Evolutionary conservation across 2,113 vertebrate species (phyloP).

Genomic region (Casuarius casuarius): DNA sequence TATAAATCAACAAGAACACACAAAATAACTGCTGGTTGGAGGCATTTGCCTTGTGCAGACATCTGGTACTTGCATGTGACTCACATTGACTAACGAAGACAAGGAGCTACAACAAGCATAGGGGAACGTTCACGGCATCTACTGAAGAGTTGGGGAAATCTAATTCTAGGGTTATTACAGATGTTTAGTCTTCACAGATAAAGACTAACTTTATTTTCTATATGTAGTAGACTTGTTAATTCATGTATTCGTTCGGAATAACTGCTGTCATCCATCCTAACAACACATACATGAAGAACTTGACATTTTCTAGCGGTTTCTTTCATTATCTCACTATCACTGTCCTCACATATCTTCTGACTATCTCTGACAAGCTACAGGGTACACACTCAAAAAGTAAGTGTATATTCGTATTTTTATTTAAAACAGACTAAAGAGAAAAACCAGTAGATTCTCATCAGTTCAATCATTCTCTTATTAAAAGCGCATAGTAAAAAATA

Average conservation of each 20-base stretch:
- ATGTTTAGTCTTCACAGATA: neutral
- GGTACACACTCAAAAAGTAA: neutral
- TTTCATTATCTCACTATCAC: neutral
- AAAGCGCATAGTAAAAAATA: neutral
- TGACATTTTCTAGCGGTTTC: neutral
- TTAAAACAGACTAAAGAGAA: neutral
- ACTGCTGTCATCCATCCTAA: neutral
- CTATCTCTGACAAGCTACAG: neutral
- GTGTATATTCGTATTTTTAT: neutral
- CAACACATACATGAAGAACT: neutral
- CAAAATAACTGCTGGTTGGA: neutral
- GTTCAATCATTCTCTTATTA: neutral
- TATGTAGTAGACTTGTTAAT: neutral
- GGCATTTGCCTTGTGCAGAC: neutral
- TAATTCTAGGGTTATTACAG: neutral
- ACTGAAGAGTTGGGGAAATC: neutral
- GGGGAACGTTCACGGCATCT: neutral
- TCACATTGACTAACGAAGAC: neutral
- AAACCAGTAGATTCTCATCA: neutral
- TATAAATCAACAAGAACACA: conserved; percentile 33
- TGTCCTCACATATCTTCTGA: neutral
- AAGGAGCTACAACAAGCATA: neutral
- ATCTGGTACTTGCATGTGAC: neutral
- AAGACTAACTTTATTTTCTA: neutral
- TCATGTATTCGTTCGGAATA: neutral